phyloP scores from a whole-genome alignment of 2,113 vertebrate species.

The Dromaius novaehollandiae region DNA sequence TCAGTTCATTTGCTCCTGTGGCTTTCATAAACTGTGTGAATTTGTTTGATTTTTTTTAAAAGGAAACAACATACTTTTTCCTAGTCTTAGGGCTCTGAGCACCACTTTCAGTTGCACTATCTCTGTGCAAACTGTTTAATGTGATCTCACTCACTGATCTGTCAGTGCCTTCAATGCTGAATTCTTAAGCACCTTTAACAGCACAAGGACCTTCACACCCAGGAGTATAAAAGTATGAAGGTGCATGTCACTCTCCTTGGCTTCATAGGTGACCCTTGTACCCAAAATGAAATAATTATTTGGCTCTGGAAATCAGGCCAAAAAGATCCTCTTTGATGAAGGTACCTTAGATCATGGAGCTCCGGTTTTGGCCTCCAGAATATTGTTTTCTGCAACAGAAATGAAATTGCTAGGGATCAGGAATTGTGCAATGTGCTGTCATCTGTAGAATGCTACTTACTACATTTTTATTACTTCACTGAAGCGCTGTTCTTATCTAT shows the following conservation, averaged over 20 bases:
- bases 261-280: background rate
- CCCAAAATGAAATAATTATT: background rate
- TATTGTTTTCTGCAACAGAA: background rate
- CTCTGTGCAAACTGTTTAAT: background rate
- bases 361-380: background rate
- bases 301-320: background rate
- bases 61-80: background rate
- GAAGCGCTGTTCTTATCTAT: background rate
- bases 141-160: too few species aligned
- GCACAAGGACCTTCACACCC: background rate
- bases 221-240: background rate
- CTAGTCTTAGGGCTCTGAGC: background rate
- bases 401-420: background rate
- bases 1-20: background rate
- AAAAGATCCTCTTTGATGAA: background rate
- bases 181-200: background rate
- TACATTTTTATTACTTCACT: background rate
- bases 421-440: background rate
- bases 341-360: background rate
- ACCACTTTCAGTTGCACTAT: background rate
- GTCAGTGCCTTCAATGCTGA: background rate
- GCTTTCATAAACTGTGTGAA: background rate
- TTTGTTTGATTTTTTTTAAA: background rate
- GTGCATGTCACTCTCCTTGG: background rate
- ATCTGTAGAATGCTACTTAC: background rate